Percentiles rank a stretch among this genome's conserved stretches.
phyloP scores from a whole-genome alignment of 2,888 invertebrate genomes.

The Mycogona germanica region DNA sequence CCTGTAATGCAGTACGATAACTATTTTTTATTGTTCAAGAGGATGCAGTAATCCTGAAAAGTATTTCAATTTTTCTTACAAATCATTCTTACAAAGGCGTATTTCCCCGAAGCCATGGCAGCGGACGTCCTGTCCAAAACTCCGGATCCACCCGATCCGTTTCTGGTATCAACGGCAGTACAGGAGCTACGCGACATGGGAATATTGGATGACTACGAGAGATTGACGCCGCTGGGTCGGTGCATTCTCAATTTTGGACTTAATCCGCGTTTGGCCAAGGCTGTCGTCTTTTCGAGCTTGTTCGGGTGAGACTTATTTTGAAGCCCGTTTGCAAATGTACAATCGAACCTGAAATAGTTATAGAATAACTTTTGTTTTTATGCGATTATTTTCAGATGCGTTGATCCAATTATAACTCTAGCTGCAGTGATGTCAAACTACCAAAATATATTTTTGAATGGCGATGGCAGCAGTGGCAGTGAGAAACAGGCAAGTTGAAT shows the following conservation, averaged over 20 bases:
- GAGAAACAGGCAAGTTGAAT: no score
- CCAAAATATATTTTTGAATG: neutral
- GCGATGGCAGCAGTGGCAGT: neutral
- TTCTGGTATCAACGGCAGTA: neutral
- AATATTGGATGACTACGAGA: neutral
- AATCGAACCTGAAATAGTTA: no score
- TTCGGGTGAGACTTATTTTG: neutral
- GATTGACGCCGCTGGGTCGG: neutral
- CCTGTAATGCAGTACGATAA: no score
- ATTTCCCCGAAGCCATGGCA: neutral
- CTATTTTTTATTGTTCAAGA: no score
- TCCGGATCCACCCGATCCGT: neutral
- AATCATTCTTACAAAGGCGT: neutral
- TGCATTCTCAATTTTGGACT: neutral
- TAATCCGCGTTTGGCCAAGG: neutral
- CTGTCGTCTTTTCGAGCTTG: neutral
- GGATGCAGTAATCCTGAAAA: no score
- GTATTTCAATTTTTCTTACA: no score
- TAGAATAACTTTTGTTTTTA: no score
- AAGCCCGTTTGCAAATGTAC: neutral
- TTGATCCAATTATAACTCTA: neutral
- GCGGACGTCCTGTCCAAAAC: neutral
- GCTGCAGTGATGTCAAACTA: neutral
- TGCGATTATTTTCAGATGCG: no score
- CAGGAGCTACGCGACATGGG: neutral